Base-by-base conservation (phyloP, 37 sponge, comb jelly and placozoan species). In the Corticium candelabrum region DNA sequence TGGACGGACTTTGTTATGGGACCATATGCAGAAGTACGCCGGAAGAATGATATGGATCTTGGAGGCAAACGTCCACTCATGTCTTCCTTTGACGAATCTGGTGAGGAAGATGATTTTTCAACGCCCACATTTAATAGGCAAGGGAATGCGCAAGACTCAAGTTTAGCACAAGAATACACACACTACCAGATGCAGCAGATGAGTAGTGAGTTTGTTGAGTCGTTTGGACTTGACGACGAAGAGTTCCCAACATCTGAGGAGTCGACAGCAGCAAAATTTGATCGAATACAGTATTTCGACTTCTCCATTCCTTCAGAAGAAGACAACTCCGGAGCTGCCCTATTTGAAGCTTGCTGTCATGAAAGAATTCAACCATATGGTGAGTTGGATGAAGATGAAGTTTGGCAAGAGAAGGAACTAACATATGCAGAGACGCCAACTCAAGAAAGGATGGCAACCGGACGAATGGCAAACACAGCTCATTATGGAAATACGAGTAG, bases 1-100 rank as follows among this genome's bases (percentile, higher is more conserved):
- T 91, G 92, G 92, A 67, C 67, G 70, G 83, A 85, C 34, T 91
- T 84, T 69, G 29, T 85, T 33, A 37, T 27, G 1, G 89, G 92
- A 29, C 82, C 92, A 15, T 35, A 88, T 21, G 84, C 78, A 2
- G 89, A 88, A 38, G 37, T 67, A 38, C 86, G 87, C 77, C 77
- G 77, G 80, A 84, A 69, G 71, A 88, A 88, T 76, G 87, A 85
- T 35, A 83, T 81, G 41, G 85, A 82, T 34, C 57, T 91, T 40
- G 91, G 91, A 37, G 91, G 87, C 3, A 73, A 80, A 3, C 68
- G 81, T n/a, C 79, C 91, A 3, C n/a, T 84, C 76, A 39, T 79
- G 1, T 67, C 82, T 11, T 77, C 74, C 41, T 75, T 90, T 74
- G 91, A 90, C 38, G 90, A 90, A 40, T 83, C 86, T 69, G 91